These are phyloP conservation scores for Leptopilina boulardi DNA, from an alignment of 1,140 invertebrate species.

Conservation along the genomic window DNA sequence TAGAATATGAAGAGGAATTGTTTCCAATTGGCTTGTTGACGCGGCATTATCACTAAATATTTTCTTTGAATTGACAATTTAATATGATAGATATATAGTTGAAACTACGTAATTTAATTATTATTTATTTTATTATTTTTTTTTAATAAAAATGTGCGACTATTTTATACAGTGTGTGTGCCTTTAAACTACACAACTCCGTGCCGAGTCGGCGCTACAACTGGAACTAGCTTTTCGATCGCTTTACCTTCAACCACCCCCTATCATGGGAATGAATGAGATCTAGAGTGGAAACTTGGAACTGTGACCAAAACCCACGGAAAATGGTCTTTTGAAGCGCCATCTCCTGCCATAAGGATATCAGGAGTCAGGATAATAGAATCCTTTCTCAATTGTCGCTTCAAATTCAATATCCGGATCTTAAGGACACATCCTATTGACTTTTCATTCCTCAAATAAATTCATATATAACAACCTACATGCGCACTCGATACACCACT, in stretches of 20 bases:
- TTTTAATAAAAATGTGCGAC: conserved; percentile 70
- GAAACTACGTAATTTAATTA: conserved; percentile 52
- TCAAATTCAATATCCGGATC: not conserved
- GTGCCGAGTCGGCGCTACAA: conserved; percentile 75
- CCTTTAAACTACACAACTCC: conserved; percentile 74
- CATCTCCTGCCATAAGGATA: conserved; percentile 19
- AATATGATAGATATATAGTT: conserved; percentile 51
- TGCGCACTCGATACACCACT: not conserved
- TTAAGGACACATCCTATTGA: conserved; percentile 17
- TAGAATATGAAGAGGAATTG: conserved; percentile 71
- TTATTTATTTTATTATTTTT: no score
- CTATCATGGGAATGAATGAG: conserved; percentile 49
- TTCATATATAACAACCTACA: not conserved
- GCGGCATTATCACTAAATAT: conserved; percentile 59
- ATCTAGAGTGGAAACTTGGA: conserved; percentile 32
- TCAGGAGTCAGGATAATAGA: not conserved
- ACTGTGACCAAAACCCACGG: not conserved
- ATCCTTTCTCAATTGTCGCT: not conserved
- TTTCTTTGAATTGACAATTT: conserved; percentile 46
- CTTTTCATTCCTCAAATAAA: not conserved
- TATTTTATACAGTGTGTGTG: conserved; percentile 74
- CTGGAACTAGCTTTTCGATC: conserved; percentile 71
- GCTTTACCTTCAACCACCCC: conserved; percentile 59
- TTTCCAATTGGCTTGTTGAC: conserved; percentile 66
- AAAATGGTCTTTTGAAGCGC: conserved; percentile 7